phyloP scores from a whole-genome alignment of 53 echinoderm and acorn worm species.

The Henricia sp. region DNA sequence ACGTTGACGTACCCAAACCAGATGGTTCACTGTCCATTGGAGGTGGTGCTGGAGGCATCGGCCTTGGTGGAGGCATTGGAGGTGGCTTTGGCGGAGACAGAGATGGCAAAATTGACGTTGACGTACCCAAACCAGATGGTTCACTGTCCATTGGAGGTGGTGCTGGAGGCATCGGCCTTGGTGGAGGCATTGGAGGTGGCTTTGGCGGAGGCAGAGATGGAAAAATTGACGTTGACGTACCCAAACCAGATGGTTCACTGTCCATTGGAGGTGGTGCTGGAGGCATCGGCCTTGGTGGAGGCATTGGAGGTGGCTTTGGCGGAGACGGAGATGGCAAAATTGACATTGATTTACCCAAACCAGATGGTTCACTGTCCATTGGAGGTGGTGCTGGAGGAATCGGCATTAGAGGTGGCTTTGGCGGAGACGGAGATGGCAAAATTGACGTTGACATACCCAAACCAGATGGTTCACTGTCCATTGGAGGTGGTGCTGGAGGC shows the following conservation, averaged over 20 bases:
- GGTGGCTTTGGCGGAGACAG: not conserved
- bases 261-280: conserved; percentile 39
- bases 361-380: conserved; percentile 16
- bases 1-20: conserved; percentile 1
- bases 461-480: conserved; percentile 37
- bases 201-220: not conserved
- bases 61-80: conserved; percentile 41
- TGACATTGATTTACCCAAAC: conserved; percentile 49
- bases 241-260: not conserved
- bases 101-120: conserved; percentile 5
- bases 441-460: conserved; percentile 28
- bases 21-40: not conserved
- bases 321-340: conserved; percentile 51
- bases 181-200: conserved; percentile 26
- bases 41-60: conserved; percentile 49
- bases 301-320: conserved; percentile 46
- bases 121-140: not conserved
- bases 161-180: conserved; percentile 24
- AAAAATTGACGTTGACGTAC: conserved; percentile 1
- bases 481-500: conserved; percentile 24
- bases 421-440: conserved; percentile 30
- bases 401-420: conserved; percentile 46
- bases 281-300: conserved; percentile 41
- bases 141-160: not conserved
- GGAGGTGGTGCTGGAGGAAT: conserved; percentile 56